Percentiles rank a stretch among this genome's conserved stretches.
Evolutionary conservation across 2,113 vertebrate species (phyloP).

Genomic region (Geococcyx californianus): DNA sequence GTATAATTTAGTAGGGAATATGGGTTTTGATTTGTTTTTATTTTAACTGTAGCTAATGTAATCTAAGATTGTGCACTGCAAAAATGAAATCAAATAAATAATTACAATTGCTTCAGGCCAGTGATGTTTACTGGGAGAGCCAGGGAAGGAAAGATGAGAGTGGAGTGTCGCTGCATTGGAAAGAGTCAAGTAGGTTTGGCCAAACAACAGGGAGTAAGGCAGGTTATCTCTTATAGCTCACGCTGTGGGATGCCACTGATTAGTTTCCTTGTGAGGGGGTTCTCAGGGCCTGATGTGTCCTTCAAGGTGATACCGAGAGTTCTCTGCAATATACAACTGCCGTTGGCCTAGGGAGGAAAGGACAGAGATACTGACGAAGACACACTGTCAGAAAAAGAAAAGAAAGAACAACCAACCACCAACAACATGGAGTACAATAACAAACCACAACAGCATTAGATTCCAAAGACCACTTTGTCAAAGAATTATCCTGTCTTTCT

Average conservation of each 20-base stretch:
- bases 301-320: neutral
- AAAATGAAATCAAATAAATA: conserved; percentile 53
- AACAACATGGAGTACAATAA: neutral
- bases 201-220: neutral
- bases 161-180: conserved; percentile 21
- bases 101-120: conserved; percentile 38
- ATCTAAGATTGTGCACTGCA: neutral
- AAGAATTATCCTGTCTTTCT: neutral
- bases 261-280: conserved; percentile 10
- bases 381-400: neutral
- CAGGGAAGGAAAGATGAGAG: neutral
- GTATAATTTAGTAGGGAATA: neutral
- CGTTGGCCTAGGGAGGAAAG: neutral
- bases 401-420: neutral
- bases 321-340: neutral
- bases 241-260: neutral
- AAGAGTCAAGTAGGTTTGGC: conserved; percentile 15
- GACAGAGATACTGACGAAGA: neutral
- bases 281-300: neutral
- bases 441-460: neutral
- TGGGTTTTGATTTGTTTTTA: conserved; percentile 28
- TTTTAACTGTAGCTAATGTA: conserved; percentile 37
- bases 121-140: conserved; percentile 32
- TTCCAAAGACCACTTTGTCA: neutral
- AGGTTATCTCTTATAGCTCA: neutral